Evolutionary conservation across 2,888 invertebrate genomes (phyloP), one percentile per base, ranked within the genome.

Genomic region (Hylaea fasciaria): DNA sequence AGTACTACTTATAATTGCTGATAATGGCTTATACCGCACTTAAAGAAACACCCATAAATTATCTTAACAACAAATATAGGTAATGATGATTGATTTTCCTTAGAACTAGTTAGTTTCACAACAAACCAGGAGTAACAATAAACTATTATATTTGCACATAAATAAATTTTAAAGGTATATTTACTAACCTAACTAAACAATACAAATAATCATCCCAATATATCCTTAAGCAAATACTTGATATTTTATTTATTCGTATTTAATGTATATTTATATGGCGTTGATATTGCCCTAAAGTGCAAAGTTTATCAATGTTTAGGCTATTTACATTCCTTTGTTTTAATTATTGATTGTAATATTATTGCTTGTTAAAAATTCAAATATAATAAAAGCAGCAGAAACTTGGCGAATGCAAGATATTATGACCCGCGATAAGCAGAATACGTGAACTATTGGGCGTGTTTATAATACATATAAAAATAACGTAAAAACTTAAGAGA

Each of bases 341-440:
- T 57, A 49, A 61, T 45, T 62, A 51, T 13, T 40, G 53, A 65
- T 62, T 56, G 60, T 57, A 56, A 55, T n/a, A n/a, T 68, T 66
- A 68, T 66, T 57, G 62, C 60, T 58, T 58, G 55, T 64, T 57
- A 55, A 47, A 48, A 58, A 52, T 7, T 50, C 14, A 43, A 47
- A 37, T 9, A 32, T 32, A 32, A 10, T n/a, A 37, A 37, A 37
- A 37, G 37, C 37, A 1, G 35, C 39, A 47, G 43, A 52, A 44
- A 46, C 7, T 35, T 45, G 45, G 44, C 37, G n/a, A 12, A 12
- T 37, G 37, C 28, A 41, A 13, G 37, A 58, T 50, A 52, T 51
- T 51, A 59, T 66, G 64, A 67, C 53, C 53, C 39, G 51, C n/a
- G 72, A 75, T 77, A 73, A 28, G 66, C 51, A 28, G 57, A 63